A percentile compares a stretch with the other conserved stretches of the same genome.
phyloP scores from a whole-genome alignment of 1,140 invertebrate genomes.

The Elymnias hypermnestra region DNA sequence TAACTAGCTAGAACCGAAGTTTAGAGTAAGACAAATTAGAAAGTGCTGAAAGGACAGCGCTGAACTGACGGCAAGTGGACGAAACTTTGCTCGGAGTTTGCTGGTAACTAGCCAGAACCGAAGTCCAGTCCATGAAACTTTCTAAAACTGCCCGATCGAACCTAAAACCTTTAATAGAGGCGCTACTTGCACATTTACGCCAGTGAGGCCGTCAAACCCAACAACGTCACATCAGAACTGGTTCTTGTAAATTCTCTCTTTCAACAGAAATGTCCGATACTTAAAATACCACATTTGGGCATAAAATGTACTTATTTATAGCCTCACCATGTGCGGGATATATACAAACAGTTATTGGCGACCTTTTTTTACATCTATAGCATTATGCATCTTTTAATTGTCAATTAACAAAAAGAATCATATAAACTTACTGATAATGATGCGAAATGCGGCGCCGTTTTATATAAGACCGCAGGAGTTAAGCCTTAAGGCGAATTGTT shows the following conservation, averaged over 20 bases:
- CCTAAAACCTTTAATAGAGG: no score
- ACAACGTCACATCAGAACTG: neutral
- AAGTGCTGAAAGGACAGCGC: no score
- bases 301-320: conserved; percentile 6
- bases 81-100: no score
- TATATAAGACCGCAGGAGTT: neutral
- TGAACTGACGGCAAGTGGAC: no score
- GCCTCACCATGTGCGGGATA: neutral
- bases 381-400: conserved; percentile 8
- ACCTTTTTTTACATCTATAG: conserved; percentile 1
- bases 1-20: no score
- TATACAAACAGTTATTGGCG: neutral
- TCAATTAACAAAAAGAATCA: conserved; percentile 14
- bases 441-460: conserved; percentile 1
- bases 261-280: conserved; percentile 1
- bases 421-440: conserved; percentile 8
- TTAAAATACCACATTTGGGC: neutral
- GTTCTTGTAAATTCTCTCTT: neutral
- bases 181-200: no score
- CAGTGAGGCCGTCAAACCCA: no score
- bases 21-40: no score
- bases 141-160: no score
- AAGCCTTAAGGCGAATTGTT: neutral
- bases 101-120: no score
- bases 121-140: no score